phyloP scores from a whole-genome alignment of 2,797 vertebrate species.

The Nothura maculosa region DNA sequence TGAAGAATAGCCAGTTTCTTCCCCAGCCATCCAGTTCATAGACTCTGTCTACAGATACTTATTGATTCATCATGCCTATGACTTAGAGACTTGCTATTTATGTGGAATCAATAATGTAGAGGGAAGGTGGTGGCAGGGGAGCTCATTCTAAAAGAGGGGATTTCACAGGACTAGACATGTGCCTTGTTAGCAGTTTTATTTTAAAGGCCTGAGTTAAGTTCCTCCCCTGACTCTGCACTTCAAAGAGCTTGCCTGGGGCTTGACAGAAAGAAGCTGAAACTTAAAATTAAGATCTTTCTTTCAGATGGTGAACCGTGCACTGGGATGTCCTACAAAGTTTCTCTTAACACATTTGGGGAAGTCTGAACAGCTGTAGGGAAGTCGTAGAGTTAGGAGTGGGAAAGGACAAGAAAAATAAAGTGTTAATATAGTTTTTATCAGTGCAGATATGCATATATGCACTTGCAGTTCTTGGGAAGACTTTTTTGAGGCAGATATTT shows the following conservation, averaged over 20 bases:
- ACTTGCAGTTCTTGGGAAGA: conserved; percentile 19
- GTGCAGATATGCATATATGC: background rate
- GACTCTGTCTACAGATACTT: conserved; percentile 38
- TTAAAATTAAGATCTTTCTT: conserved; percentile 60
- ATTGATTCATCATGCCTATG: conserved; percentile 63
- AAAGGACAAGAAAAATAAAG: background rate
- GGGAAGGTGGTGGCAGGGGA: conserved; percentile 33
- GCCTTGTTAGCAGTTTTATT: conserved; percentile 57
- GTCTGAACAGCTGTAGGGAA: background rate
- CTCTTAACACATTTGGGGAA: background rate
- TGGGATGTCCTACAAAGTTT: background rate
- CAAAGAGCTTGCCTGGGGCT: conserved; percentile 62
- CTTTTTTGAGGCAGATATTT: conserved; percentile 31
- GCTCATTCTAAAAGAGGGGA: conserved; percentile 34
- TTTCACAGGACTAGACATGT: conserved; percentile 48
- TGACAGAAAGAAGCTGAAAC: conserved; percentile 44
- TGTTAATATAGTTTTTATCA: background rate
- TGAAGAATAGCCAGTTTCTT: conserved; percentile 21
- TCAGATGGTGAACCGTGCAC: background rate
- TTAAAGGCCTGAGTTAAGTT: conserved; percentile 46
- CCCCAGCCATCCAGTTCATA: conserved; percentile 28
- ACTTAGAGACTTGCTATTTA: conserved; percentile 57
- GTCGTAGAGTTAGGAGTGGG: background rate
- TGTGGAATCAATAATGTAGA: conserved; percentile 52
- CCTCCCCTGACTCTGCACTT: conserved; percentile 40